These are phyloP conservation scores for Fragum whitleyi DNA, from an alignment of 2,888 invertebrate genomes.

Conservation along the genomic window DNA sequence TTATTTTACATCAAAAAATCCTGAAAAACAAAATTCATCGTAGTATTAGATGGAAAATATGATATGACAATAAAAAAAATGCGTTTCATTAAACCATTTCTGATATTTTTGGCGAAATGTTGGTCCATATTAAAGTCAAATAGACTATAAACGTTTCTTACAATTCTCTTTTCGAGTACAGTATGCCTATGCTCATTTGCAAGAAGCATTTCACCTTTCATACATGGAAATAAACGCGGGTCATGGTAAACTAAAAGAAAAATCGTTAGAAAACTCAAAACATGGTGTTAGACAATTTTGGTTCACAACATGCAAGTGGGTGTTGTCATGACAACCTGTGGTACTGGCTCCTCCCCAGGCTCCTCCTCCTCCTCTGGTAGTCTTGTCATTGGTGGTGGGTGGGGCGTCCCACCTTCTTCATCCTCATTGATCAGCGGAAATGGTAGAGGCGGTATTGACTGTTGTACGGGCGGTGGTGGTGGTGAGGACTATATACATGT, in stretches of 20 bases:
- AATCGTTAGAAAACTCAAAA: neutral
- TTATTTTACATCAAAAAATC: too few relatives aligned
- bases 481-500: constrained; percentile 4
- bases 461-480: neutral
- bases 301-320: constrained; percentile 2
- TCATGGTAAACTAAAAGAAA: neutral
- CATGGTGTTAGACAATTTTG: neutral
- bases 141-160: too few relatives aligned
- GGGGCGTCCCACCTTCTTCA: constrained; percentile 19
- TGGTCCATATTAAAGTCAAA: too few relatives aligned
- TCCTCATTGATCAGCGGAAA: constrained; percentile 3
- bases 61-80: too few relatives aligned
- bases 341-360: constrained; percentile 17
- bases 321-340: constrained; percentile 32
- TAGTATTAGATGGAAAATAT: too few relatives aligned
- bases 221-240: too few relatives aligned
- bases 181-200: too few relatives aligned
- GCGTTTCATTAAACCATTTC: too few relatives aligned
- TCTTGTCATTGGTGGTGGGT: constrained; percentile 13
- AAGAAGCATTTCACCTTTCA: too few relatives aligned
- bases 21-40: too few relatives aligned
- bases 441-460: constrained; percentile 8
- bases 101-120: too few relatives aligned
- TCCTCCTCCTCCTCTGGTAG: constrained; percentile 30
- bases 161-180: too few relatives aligned